Evolutionary conservation across 2,888 invertebrate species (phyloP), one percentile per base, ranked within the genome.

Genomic region (Plemyria rubiginata): DNA sequence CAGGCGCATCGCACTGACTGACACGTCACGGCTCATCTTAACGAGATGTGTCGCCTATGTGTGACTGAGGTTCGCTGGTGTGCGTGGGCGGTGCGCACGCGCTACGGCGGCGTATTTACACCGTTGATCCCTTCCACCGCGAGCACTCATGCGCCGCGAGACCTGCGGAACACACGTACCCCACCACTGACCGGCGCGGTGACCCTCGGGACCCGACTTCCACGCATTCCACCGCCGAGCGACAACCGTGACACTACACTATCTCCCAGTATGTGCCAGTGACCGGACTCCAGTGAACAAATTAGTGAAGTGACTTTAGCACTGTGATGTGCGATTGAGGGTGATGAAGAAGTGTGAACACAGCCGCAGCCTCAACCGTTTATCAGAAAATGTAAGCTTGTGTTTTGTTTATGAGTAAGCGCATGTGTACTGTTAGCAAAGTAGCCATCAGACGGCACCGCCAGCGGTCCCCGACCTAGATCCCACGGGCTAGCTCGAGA

Each of bases 81-180:
- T 85, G 86, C 82, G 86, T 84, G 75, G 79, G 83, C 82, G 79
- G 76, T 75, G 86, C 82, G 90, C 90, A 87, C 87, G 88, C 88
- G 90, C 84, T 81, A 81, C 83, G 75, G 70, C 86, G 80, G 80
- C 82, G 90, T 92, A 92, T 92, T 91, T 92, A 92, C 92, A 82
- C 86, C 86, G 85, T 85, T 86, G 88, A 87, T 91, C 91, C 89
- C 92, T 92, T 86, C 92, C 91, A 92, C 88, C 82, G 80, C 82
- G 76, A 86, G 80, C 92, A 92, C 92, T 92, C 90, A 92, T 90
- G 92, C 92, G 87, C 91, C 82, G 90, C 84, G 74, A 85, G 89
- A 87, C 85, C 83, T 80, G 80, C 86, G 65, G 88, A 86, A 74
- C 90, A 91, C 92, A 92, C 92, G 91, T 89, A 82, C 85, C 86